Evolutionary conservation across 1,140 invertebrate genomes (phyloP).

Genomic region (Battus philenor): DNA sequence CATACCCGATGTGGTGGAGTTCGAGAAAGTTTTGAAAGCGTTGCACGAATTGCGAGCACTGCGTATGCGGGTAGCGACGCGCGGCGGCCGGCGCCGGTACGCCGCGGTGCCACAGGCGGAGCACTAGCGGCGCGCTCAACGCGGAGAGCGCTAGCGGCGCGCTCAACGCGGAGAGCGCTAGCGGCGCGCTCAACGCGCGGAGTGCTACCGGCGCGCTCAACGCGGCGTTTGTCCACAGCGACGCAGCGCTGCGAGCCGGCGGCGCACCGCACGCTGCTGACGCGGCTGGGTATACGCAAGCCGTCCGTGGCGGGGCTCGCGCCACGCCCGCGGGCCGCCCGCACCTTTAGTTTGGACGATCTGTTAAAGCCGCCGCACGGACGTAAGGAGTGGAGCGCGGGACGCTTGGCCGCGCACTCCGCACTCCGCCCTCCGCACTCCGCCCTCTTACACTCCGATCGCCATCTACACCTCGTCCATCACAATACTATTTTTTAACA

Average conservation of each 20-base stretch:
- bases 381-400: conserved; percentile 79
- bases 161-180: conserved; percentile 28
- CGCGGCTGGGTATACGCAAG: conserved; percentile 87
- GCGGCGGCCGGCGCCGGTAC: conserved; percentile 44
- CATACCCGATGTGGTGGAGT: conserved; percentile 27
- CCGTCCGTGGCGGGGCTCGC: conserved; percentile 84
- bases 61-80: conserved; percentile 40
- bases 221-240: conserved; percentile 59
- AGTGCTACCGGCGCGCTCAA: conserved; percentile 29
- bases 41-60: too few species aligned
- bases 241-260: conserved; percentile 53
- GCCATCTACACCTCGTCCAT: background rate
- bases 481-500: too few species aligned
- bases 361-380: conserved; percentile 83
- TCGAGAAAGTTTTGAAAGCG: too few species aligned
- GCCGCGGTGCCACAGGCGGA: conserved; percentile 50
- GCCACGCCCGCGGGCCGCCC: conserved; percentile 78
- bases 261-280: conserved; percentile 81
- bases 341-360: conserved; percentile 89
- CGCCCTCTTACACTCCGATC: conserved; percentile 23
- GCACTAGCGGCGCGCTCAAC: conserved; percentile 39
- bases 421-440: conserved; percentile 50
- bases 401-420: conserved; percentile 11
- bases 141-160: conserved; percentile 23
- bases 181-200: conserved; percentile 27